Evolutionary conservation across 2,888 invertebrate genomes (phyloP).

Genomic region (Tipula unca): DNA sequence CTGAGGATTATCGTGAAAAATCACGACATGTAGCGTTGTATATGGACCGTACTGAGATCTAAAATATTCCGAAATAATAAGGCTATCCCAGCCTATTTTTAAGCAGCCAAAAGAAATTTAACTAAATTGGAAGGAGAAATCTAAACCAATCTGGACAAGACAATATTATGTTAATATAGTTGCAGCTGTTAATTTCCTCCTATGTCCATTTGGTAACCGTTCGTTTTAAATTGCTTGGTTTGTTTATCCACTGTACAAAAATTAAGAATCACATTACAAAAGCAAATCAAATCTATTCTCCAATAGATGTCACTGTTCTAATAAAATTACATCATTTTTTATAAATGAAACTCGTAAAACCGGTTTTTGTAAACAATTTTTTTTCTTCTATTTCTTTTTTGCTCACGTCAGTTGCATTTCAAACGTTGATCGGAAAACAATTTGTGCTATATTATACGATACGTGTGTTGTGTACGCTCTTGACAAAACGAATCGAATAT

Average conservation of each 20-base stretch:
- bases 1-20: too few species aligned
- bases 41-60: too few species aligned
- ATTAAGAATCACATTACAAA: not conserved
- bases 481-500: not conserved
- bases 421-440: not conserved
- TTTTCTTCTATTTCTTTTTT: not conserved
- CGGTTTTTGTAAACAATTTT: not conserved
- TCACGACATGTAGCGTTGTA: too few species aligned
- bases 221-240: too few species aligned
- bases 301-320: not conserved
- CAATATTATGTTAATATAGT: too few species aligned
- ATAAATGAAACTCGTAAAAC: not conserved
- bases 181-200: too few species aligned
- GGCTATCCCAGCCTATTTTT: too few species aligned
- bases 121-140: too few species aligned
- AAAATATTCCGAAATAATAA: too few species aligned
- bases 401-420: conserved; percentile 17
- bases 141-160: too few species aligned
- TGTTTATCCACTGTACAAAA: not conserved
- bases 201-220: too few species aligned
- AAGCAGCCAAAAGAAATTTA: too few species aligned
- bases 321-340: not conserved
- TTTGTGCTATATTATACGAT: not conserved
- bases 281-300: not conserved
- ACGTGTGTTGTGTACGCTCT: not conserved